Evolutionary conservation across 2,888 invertebrate species (phyloP), one percentile per base, ranked within the genome.

Genomic region (Malacosoma neustria): DNA sequence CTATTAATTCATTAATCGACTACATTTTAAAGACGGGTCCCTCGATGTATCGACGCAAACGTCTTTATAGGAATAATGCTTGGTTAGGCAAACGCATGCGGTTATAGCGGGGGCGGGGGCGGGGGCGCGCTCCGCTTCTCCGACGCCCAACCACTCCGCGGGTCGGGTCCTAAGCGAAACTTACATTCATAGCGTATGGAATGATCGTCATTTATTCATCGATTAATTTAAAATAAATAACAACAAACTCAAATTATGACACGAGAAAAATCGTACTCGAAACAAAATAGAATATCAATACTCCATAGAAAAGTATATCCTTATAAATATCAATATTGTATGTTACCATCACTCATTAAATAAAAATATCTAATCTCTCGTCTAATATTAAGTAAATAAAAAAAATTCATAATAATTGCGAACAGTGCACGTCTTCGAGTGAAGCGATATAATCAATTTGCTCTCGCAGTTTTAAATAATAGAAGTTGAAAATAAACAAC

Each of bases 321-420:
- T 71, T 75, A 81, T 77, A 81, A 81, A 81, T 81, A 82, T 77
- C 68, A 74, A 71, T 71, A 69, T 67, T 74, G 73, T 62, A 65
- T 72, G 73, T 81, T 77, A 74, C 74, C 79, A 72, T 77, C 80
- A 79, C 76, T 77, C 79, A 71, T 76, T 74, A 74, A 80, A 81
- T 79, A 81, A 76, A 74, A 79, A 81, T 76, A 80, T 80, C 77
- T 79, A 81, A 81, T 84, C 79, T 81, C 81, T 74, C 72, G 60
- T 60, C 74, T 77, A 74, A 66, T 59, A 71, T 73, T 72, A 80
- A 74, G 77, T 79, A 81, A 76, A 74, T 75, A 77, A 69, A 67
- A n/a, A n/a, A 61, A 68, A 66, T 75, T 76, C 62, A 72, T 73
- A 62, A 71, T 65, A 63, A 75, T 73, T 72, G 79, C 73, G 72